Evolutionary conservation across 1,140 invertebrate genomes (phyloP).

Genomic region (Heliconius himera): DNA sequence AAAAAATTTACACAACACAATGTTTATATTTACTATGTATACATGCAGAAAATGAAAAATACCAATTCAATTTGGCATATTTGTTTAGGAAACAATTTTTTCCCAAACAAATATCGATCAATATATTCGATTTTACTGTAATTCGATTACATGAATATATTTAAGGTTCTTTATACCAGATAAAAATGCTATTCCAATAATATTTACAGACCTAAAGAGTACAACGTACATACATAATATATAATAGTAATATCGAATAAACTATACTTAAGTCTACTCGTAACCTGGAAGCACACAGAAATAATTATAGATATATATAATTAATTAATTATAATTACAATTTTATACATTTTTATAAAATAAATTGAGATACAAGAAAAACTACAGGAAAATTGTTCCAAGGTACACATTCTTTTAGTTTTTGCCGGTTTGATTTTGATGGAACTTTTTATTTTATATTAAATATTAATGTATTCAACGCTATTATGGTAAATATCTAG

Average conservation of each 20-base stretch:
- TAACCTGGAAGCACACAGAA: conserved; percentile 63
- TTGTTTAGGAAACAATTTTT: background rate
- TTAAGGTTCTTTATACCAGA: conserved; percentile 31
- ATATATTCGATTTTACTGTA: background rate
- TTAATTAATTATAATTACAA: conserved; percentile 23
- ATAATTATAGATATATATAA: conserved; percentile 37
- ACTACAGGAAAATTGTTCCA: conserved; percentile 7
- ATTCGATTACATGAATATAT: conserved; percentile 2
- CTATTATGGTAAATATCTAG: background rate
- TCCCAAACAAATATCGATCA: background rate
- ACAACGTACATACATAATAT: conserved; percentile 33
- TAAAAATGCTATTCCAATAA: conserved; percentile 55
- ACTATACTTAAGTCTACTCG: conserved; percentile 46
- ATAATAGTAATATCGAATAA: conserved; percentile 5
- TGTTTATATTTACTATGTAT: background rate
- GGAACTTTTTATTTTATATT: conserved; percentile 2
- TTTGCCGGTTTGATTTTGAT: background rate
- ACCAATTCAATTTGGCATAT: background rate
- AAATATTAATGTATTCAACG: background rate
- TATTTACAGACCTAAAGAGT: conserved; percentile 46
- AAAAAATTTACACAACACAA: background rate
- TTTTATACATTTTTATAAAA: conserved; percentile 17
- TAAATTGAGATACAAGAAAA: background rate
- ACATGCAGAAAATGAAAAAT: background rate
- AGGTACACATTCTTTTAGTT: background rate